Evolutionary conservation across 1,140 invertebrate genomes (phyloP).

Genomic region (Listronotus oregonensis): DNA sequence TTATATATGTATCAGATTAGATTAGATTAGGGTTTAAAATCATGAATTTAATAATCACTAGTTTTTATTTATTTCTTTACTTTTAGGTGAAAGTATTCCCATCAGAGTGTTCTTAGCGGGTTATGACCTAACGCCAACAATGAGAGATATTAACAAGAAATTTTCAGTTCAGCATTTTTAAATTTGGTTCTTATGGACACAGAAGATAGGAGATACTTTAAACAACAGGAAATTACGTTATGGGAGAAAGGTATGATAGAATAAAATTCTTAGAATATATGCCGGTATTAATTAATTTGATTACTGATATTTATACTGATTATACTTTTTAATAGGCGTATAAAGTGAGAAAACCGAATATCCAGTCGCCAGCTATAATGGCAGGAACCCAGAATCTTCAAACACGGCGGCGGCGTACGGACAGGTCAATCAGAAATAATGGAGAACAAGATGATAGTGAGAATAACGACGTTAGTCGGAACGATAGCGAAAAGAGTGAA

Average conservation of each 20-base stretch:
- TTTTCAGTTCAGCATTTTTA: slow-evolving; percentile 98
- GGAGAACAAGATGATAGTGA: slow-evolving; percentile 42
- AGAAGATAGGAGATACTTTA: slow-evolving; percentile 98
- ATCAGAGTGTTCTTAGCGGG: slow-evolving; percentile 97
- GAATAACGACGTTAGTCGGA: slow-evolving; percentile 13
- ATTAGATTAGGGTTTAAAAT: too few species aligned
- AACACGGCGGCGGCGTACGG: slow-evolving; percentile 53
- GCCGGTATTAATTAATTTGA: background rate
- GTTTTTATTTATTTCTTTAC: too few species aligned
- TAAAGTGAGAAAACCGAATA: slow-evolving; percentile 56
- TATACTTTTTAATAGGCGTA: slow-evolving; percentile 46
- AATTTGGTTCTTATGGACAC: slow-evolving; percentile 99
- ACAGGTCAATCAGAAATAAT: slow-evolving; percentile 47
- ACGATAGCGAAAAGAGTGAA: slow-evolving; percentile 19
- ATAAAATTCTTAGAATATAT: too few species aligned
- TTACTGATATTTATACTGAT: background rate
- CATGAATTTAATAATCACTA: too few species aligned
- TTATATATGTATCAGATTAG: too few species aligned
- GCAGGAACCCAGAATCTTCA: slow-evolving; percentile 53
- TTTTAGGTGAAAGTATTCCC: slow-evolving; percentile 88
- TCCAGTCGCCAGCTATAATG: slow-evolving; percentile 61
- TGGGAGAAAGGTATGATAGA: slow-evolving; percentile 77
- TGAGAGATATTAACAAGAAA: slow-evolving; percentile 99
- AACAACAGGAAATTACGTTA: slow-evolving; percentile 96
- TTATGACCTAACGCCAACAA: slow-evolving; percentile 98